Percentiles rank a stretch among this genome's conserved stretches.
phyloP scores from a whole-genome alignment of 2,888 invertebrate genomes.

The Plebejus anna region DNA sequence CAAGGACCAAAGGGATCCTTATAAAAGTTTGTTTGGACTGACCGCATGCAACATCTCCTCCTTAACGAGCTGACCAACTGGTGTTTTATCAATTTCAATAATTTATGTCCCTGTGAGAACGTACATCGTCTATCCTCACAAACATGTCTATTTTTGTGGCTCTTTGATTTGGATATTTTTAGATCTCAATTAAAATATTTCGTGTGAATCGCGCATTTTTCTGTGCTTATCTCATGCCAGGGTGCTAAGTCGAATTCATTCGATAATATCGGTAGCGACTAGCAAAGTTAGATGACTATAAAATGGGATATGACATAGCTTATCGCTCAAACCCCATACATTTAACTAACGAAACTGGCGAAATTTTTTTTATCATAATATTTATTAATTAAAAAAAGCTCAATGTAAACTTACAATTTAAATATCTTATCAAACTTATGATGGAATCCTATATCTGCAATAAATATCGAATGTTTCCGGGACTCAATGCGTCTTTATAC shows the following conservation, averaged over 20 bases:
- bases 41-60: slow-evolving; percentile 67
- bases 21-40: slow-evolving; percentile 23
- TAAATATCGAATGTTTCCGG: too few species aligned
- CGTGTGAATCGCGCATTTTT: neutral
- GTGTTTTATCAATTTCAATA: slow-evolving; percentile 78
- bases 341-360: too few species aligned
- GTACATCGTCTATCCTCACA: slow-evolving; percentile 65
- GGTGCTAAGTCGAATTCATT: neutral
- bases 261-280: too few species aligned
- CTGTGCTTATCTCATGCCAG: neutral
- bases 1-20: slow-evolving; percentile 15
- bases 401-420: too few species aligned
- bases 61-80: slow-evolving; percentile 76
- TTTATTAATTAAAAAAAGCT: too few species aligned
- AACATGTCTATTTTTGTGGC: slow-evolving; percentile 60
- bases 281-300: too few species aligned
- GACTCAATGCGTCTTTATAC: too few species aligned
- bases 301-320: too few species aligned
- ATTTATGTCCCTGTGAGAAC: slow-evolving; percentile 69
- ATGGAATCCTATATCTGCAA: too few species aligned
- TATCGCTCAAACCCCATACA: too few species aligned
- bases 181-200: neutral
- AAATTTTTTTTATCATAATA: too few species aligned
- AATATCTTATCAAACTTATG: too few species aligned
- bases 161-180: slow-evolving; percentile 37